These are phyloP conservation scores for Candoia aspera DNA, from an alignment of 2,113 vertebrate species.

Conservation along the genomic window DNA sequence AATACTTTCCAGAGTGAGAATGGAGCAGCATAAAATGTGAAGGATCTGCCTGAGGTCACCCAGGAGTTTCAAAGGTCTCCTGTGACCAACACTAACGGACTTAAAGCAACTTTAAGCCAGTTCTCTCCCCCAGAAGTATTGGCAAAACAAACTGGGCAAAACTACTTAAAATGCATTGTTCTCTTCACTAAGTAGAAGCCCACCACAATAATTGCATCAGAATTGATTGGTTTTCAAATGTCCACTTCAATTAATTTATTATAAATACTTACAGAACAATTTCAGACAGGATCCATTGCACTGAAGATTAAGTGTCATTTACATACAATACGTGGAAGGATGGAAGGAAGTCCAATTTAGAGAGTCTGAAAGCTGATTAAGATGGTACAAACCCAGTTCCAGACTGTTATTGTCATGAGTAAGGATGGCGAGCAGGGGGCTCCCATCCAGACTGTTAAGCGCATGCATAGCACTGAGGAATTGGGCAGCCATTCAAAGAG, in stretches of 20 bases:
- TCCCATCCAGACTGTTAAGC: too few relatives aligned
- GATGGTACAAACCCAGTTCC: neutral
- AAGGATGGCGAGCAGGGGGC: too few relatives aligned
- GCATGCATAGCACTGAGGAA: too few relatives aligned
- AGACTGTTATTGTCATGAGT: too few relatives aligned
- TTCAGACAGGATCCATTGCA: slow-evolving; percentile 58
- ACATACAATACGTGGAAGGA: neutral
- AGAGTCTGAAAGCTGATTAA: neutral
- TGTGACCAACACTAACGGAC: neutral
- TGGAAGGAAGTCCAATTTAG: neutral
- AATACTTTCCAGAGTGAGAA: neutral
- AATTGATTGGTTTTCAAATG: slow-evolving; percentile 61
- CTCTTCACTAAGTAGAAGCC: slow-evolving; percentile 48
- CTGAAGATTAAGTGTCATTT: slow-evolving; percentile 57
- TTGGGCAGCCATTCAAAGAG: too few relatives aligned
- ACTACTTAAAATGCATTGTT: slow-evolving; percentile 49
- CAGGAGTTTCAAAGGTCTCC: neutral
- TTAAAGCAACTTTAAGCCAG: slow-evolving; percentile 16
- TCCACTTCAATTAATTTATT: slow-evolving; percentile 62
- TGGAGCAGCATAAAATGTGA: neutral
- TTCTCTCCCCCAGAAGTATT: slow-evolving; percentile 29
- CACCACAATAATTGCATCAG: slow-evolving; percentile 61
- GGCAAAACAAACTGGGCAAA: slow-evolving; percentile 18
- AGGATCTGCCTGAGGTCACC: neutral
- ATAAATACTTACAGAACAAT: slow-evolving; percentile 45